Percentiles rank a stretch among this genome's conserved stretches.
Evolutionary conservation across 2,113 vertebrate genomes (phyloP).

Genomic region (Paraplagusia blochii): DNA sequence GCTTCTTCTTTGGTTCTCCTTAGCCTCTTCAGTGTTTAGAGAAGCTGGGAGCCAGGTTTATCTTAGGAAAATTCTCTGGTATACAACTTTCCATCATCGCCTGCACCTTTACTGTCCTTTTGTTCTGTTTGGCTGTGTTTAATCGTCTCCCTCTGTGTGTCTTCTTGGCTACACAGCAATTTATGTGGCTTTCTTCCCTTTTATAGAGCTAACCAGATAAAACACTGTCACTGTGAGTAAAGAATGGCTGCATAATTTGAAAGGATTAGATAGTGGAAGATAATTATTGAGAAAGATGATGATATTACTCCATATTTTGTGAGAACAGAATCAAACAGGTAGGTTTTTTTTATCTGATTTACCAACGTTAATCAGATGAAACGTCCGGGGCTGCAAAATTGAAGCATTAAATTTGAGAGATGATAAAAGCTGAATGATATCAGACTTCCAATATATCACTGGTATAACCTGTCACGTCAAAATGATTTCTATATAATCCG

Average conservation of each 20-base stretch:
- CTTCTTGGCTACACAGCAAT: constrained; percentile 29
- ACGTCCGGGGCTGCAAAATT: no score
- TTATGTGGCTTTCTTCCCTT: constrained; percentile 5
- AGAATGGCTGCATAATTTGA: neutral
- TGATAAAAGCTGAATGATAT: no score
- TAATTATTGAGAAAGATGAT: no score
- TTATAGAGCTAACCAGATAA: constrained; percentile 32
- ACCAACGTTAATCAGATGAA: no score
- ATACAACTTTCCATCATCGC: constrained; percentile 5
- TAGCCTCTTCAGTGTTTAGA: constrained; percentile 31
- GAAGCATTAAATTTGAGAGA: no score
- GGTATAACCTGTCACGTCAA: no score
- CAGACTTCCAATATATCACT: no score
- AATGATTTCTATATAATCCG: no score
- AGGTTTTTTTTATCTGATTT: no score
- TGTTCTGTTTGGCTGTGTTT: constrained; percentile 13
- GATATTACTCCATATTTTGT: no score
- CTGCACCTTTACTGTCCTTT: neutral
- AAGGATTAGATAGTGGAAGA: no score
- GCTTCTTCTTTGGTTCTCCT: constrained; percentile 13
- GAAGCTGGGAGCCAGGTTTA: constrained; percentile 7
- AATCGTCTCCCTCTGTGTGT: constrained; percentile 7
- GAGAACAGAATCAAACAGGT: no score
- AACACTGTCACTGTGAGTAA: neutral
- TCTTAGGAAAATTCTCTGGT: constrained; percentile 9